These are phyloP conservation scores for Lymantria monacha DNA, from an alignment of 2,888 invertebrate genomes.

Conservation along the genomic window DNA sequence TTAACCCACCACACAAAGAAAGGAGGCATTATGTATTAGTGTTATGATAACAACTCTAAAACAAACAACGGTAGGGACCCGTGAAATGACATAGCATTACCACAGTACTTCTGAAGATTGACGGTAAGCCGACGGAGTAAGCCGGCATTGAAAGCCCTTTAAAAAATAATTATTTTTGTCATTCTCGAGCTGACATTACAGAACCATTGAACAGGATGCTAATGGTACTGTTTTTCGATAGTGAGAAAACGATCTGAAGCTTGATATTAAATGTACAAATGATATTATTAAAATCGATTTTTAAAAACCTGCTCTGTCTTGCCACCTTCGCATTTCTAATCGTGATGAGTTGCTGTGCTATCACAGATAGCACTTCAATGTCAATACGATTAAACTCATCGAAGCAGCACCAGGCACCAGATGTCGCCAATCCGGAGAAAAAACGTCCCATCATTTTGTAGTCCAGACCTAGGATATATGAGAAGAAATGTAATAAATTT, in stretches of 20 bases:
- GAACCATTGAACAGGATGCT: no score
- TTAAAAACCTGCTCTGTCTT: slow-evolving; percentile 64
- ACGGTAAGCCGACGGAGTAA: no score
- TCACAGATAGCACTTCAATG: slow-evolving; percentile 94
- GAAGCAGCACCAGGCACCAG: slow-evolving; percentile 96
- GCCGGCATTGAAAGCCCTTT: no score
- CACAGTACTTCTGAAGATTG: no score
- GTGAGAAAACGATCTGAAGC: not conserved
- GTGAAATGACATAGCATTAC: no score
- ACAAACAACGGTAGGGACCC: no score
- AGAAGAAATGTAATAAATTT: not conserved
- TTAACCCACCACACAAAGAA: no score
- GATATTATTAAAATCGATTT: not conserved
- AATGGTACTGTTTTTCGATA: no score
- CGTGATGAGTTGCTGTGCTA: slow-evolving; percentile 94
- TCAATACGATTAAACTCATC: slow-evolving; percentile 96
- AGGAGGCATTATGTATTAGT: no score
- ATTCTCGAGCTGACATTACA: no score
- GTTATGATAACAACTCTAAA: no score
- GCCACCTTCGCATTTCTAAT: slow-evolving; percentile 93
- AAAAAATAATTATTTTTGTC: no score
- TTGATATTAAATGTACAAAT: not conserved
- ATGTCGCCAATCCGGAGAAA: slow-evolving; percentile 94
- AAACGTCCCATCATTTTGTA: slow-evolving; percentile 95
- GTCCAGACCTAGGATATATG: slow-evolving; percentile 73